Percentiles rank a stretch among this genome's conserved stretches.
Conservation (phyloP, 2,113 vertebrate genomes). For the Clarias macrocephalus region DNA sequence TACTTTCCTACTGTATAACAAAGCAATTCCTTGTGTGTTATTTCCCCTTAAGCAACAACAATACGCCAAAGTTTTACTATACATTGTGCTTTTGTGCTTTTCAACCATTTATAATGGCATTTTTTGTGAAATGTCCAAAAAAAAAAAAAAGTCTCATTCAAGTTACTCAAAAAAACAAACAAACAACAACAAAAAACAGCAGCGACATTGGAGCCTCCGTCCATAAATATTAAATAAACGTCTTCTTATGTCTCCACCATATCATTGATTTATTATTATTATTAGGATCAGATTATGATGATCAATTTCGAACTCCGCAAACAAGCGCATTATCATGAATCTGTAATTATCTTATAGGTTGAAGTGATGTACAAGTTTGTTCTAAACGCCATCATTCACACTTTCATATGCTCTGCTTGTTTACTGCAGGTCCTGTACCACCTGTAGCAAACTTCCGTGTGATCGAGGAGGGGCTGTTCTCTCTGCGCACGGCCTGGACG, state of each 20-base stretch:
- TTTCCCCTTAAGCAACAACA: background rate
- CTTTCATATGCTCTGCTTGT: background rate
- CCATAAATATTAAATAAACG: background rate
- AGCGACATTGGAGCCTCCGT: background rate
- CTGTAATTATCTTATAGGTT: background rate
- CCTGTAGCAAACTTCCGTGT: constrained; percentile 84
- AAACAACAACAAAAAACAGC: too few species aligned
- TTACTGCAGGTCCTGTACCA: constrained; percentile 74
- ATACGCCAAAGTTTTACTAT: background rate
- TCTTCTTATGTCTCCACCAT: background rate
- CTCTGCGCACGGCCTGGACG: constrained; percentile 84
- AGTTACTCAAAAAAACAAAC: too few species aligned
- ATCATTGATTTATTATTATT: too few species aligned
- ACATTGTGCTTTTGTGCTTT: background rate
- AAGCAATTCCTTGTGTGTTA: background rate
- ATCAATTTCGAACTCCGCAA: background rate
- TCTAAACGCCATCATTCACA: background rate
- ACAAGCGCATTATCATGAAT: background rate
- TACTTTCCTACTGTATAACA: background rate
- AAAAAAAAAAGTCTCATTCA: background rate
- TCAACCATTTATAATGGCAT: background rate
- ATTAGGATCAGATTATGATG: background rate
- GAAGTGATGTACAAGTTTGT: background rate
- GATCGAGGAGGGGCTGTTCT: constrained; percentile 82
- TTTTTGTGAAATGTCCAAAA: background rate